Base-by-base conservation (phyloP, 2,888 invertebrate species). In the Polyploca ridens region DNA sequence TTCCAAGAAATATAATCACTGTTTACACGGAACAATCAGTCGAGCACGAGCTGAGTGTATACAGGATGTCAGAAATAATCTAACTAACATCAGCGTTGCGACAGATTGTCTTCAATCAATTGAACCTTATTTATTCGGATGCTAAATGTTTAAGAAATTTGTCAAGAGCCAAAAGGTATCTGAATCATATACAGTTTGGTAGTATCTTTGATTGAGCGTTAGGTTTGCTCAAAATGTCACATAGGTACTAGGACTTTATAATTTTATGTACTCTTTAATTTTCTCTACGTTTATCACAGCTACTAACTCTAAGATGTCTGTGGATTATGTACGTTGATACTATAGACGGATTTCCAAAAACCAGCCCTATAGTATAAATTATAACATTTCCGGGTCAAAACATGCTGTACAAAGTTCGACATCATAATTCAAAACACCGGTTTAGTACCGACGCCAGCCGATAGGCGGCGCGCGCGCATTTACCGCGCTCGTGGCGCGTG, bases 381-480 rank as follows among this genome's bases (percentile, higher is more conserved):
- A 54, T 35, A 33, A 58, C 58, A 58, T n/a, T 33, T 58, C 54
- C 54, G 6, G 16, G n/a, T 33, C 33, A 58, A 33, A n/a, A 14
- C n/a, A 33, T 35, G 8, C 58, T 35, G 58, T 58, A 58, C 33
- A 58, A 58, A 58, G 58, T 35, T 58, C 58, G 58, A 33, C 35
- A 58, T n/a, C n/a, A 38, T 60, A 62, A 35, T 54, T 57, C 33
- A 60, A 67, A 63, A 69, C 66, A 62, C 13, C 7, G 11, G 27
- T 33, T 64, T 65, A 73, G 46, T 68, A 67, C 49, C 41, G 33
- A 63, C 64, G 62, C n/a, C 33, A 57, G 65, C 58, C 65, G 65
- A 70, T 63, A 67, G 68, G 64, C 63, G 66, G 62, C 65, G 62
- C 64, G 70, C 77, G 62, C 64, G 62, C 65, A 71, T 76, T 72